Evolutionary conservation across 30 jellyfish, hydroid and myxozoan species (phyloP).

Genomic region (Turritopsis rubra): DNA sequence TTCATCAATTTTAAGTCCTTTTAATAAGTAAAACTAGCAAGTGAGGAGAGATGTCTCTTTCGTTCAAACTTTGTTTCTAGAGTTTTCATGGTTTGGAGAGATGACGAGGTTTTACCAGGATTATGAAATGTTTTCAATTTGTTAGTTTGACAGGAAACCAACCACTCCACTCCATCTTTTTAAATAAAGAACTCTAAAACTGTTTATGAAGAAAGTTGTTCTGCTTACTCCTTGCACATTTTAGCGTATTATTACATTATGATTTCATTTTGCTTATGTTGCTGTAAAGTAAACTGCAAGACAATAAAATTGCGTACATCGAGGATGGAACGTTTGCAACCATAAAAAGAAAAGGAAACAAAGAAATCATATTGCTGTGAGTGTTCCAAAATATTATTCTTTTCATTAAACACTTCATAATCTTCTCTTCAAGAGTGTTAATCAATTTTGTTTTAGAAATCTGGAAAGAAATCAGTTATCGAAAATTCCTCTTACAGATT

Average conservation of each 20-base stretch:
- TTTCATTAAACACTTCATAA: background rate
- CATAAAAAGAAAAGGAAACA: background rate
- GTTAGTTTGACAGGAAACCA: too few relatives aligned
- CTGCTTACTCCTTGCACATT: background rate
- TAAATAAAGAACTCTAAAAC: too few relatives aligned
- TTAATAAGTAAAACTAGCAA: too few relatives aligned
- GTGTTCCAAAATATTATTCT: too few relatives aligned
- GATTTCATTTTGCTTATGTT: background rate
- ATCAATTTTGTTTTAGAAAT: background rate
- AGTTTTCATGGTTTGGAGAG: too few relatives aligned
- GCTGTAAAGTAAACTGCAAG: constrained; percentile 20
- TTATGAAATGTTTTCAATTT: too few relatives aligned
- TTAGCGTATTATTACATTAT: too few relatives aligned
- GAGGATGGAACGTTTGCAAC: constrained; percentile 75
- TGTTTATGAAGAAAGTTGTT: background rate
- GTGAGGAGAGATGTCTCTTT: too few relatives aligned
- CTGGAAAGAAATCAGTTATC: constrained; percentile 13
- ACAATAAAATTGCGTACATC: constrained; percentile 64
- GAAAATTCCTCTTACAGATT: constrained; percentile 37
- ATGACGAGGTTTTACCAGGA: too few relatives aligned
- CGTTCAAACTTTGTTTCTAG: too few relatives aligned
- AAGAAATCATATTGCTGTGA: background rate
- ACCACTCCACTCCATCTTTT: too few relatives aligned
- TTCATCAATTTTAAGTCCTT: too few relatives aligned
- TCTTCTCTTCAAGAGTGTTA: background rate